Conservation (phyloP, 2,797 vertebrate species). For the Parambassis ranga region DNA sequence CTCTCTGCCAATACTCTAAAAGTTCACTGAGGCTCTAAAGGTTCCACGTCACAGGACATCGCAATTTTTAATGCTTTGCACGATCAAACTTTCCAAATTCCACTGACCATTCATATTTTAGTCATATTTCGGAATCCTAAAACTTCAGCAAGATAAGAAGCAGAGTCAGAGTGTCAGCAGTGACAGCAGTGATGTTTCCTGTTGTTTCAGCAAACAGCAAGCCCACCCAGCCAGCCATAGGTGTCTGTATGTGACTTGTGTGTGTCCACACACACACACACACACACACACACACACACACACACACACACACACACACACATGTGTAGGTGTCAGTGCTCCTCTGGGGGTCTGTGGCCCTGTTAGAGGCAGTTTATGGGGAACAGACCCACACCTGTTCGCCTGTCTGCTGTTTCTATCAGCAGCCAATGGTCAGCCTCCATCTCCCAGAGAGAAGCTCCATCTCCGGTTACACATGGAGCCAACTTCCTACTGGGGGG, state of each 20-base stretch:
- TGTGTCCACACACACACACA: constrained; percentile 24
- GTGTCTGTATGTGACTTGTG: constrained; percentile 9
- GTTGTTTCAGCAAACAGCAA: constrained; percentile 66
- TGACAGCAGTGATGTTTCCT: constrained; percentile 58
- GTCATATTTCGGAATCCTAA: too few species aligned
- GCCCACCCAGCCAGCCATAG: constrained; percentile 57
- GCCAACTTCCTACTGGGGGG: constrained; percentile 25
- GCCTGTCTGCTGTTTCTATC: constrained; percentile 33
- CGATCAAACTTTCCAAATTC: neutral
- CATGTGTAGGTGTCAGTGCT: constrained; percentile 44
- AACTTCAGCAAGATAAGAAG: too few species aligned
- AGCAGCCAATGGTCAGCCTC: constrained; percentile 14
- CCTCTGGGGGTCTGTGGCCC: constrained; percentile 39
- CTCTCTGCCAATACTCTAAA: constrained; percentile 31
- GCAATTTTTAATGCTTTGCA: neutral
- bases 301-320: constrained; percentile 23
- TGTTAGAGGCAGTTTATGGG: constrained; percentile 38
- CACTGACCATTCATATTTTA: too few species aligned
- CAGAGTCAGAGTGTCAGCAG: too few species aligned
- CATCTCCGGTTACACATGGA: constrained; percentile 44
- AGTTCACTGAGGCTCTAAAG: constrained; percentile 9
- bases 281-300: constrained; percentile 21
- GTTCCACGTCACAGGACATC: too few species aligned
- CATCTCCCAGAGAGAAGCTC: constrained; percentile 11
- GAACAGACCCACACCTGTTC: constrained; percentile 66